A percentile compares a stretch with the other conserved stretches of the same genome.
These are phyloP conservation scores for Oryzias curvinotus DNA, from an alignment of 2,113 vertebrate genomes.

Conservation along the genomic window DNA sequence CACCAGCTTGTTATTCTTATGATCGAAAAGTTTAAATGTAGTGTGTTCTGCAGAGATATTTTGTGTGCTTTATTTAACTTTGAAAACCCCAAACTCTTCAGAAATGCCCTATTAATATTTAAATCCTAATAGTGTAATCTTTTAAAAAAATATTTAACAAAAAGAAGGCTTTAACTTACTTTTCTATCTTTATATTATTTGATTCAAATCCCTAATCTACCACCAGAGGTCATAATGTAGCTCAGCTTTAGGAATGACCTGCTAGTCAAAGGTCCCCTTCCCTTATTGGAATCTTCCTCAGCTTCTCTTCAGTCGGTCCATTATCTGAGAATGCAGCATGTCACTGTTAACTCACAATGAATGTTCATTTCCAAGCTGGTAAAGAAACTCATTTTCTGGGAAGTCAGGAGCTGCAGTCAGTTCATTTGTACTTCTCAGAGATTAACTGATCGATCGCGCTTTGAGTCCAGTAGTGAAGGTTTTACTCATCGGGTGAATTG, in stretches of 20 bases:
- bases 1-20: too few relatives aligned
- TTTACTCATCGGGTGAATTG: background rate
- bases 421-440: background rate
- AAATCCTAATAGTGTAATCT: too few relatives aligned
- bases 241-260: background rate
- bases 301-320: constrained; percentile 34
- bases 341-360: background rate
- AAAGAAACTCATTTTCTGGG: constrained; percentile 1
- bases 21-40: too few relatives aligned
- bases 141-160: too few relatives aligned
- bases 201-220: constrained; percentile 13
- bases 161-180: too few relatives aligned
- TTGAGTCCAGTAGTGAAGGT: background rate
- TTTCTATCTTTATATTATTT: too few relatives aligned
- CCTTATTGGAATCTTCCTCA: background rate
- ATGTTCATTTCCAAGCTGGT: constrained; percentile 3
- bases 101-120: too few relatives aligned
- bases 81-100: too few relatives aligned
- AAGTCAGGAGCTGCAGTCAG: background rate
- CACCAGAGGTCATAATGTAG: constrained; percentile 39
- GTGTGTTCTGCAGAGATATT: too few relatives aligned
- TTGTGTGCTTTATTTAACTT: too few relatives aligned
- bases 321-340: constrained; percentile 19
- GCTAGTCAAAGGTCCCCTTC: too few relatives aligned
- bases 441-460: constrained; percentile 1